Evolutionary conservation across 2,113 vertebrate species (phyloP), one percentile per base, ranked within the genome.

Genomic region (Archocentrus centrarchus): DNA sequence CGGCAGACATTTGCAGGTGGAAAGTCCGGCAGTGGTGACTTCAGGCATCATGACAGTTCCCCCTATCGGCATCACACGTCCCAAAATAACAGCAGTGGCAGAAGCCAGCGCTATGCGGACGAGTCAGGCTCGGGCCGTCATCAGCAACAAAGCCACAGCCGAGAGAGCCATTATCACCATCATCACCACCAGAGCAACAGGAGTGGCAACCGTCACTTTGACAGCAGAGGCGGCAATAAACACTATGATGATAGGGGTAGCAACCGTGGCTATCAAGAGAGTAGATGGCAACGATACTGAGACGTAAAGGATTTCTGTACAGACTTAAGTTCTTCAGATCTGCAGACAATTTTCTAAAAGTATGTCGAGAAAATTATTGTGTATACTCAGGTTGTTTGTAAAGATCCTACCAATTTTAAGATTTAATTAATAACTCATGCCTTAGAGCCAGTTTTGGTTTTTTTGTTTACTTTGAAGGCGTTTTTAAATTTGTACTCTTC

Each of bases 261-360:
- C 17, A 91, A 91, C 90, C 96, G 96, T 84, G 95, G 94, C 92
- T 88, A 94, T 91, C 88, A 96, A 35, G 97, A 97, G 24, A 89
- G 92, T 47, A 95, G 92, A 58, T 97, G 97, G 97, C 96, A 94
- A 57, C 94, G 91, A 58, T 96, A 95, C 87, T 96, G 80, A 95
- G 77, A 14, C 30, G 5, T 1, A 6, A 44, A 57, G 18, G 53
- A 61, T 41, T 82, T 70, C 50, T 85, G 35, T 20, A 70, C 83
- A 81, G 68, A 86, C 79, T 86, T 83, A 3, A 58, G 15, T 73
- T 81, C 79, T 80, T 87, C 27, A 79, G 35, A 68, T 76, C 59
- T 83, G 30, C 62, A 76, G 53, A 86, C 76, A 61, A 24, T 24
- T 78, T 80, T 32, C 20, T 27, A 17, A 81, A 86, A 11, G 41